Evolutionary conservation across 2,113 vertebrate genomes (phyloP), one percentile per base, ranked within the genome.

Genomic region (Lethenteron reissneri): DNA sequence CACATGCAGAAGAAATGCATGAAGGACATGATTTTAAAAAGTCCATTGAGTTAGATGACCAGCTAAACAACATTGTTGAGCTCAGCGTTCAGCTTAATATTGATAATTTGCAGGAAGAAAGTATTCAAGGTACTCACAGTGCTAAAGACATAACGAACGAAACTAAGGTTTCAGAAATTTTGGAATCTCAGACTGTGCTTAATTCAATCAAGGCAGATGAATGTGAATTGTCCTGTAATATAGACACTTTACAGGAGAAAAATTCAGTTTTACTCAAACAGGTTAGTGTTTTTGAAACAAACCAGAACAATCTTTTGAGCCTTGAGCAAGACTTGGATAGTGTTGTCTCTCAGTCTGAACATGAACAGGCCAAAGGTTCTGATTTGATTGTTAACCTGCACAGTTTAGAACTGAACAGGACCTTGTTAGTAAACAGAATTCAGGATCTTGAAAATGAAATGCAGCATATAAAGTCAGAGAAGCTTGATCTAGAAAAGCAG

Each of bases 371-470:
- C 72, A 80, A 80, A 64, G 75, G 75, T 2, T 72, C 78, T 57
- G 78, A 81, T 74, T 75, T 79, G 72, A 76, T 80, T 73, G 78
- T 81, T 71, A 74, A 75, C 70, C 58, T 81, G 56, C 79, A 80
- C 58, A 75, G 76, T 58, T 72, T 82, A 71, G 79, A 86, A 74
- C 77, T 79, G 73, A 57, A 74, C 19, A 83, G 80, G 68, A 76
- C 75, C 41, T 79, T 75, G 14, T 83, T 80, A 80, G 78, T 81
- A n/a, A 81, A 87, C 70, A 84, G 78, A 58, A 81, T 81, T 78
- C 77, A 85, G 73, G 79, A 80, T 73, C 74, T 78, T 74, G 83
- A 85, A 79, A 84, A 81, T 1, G 80, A 87, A 73, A 7, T 80
- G 56, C 81, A 73, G 73, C 81, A 80, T 69, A 75, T 78, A 25